Conservation (phyloP, 2,113 vertebrate species). For the Promerops cafer region DNA sequence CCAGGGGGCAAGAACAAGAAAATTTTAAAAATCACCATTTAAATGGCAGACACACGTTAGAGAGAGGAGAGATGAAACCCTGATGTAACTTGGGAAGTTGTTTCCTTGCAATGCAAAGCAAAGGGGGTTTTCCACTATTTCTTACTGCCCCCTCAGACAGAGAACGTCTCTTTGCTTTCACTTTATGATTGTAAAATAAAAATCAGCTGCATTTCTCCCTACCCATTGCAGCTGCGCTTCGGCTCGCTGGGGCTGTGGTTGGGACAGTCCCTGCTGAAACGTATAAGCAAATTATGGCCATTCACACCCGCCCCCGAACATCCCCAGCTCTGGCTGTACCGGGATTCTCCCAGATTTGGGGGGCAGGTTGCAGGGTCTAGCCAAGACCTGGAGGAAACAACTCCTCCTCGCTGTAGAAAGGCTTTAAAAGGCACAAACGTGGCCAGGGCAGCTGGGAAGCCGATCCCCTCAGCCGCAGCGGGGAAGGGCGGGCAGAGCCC, state of each 20-base stretch:
- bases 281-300: background rate
- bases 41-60: background rate
- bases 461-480: fast-evolving
- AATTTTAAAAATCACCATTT: background rate
- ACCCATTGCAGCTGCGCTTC: background rate
- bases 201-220: background rate
- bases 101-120: background rate
- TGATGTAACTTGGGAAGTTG: background rate
- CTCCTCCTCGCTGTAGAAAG: background rate
- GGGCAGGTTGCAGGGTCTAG: no score
- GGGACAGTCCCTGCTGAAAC: background rate
- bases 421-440: fast-evolving
- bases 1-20: background rate
- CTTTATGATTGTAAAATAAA: background rate
- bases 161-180: background rate
- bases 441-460: fast-evolving
- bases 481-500: fast-evolving
- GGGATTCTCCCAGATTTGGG: no score
- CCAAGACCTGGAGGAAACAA: background rate
- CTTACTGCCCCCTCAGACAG: background rate
- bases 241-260: fast-evolving
- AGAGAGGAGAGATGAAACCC: background rate
- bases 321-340: fast-evolving
- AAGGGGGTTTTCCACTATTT: background rate
- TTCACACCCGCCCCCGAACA: fast-evolving